Conservation (phyloP, 2,797 vertebrate species). For the Helicolenus hilgendorfi region DNA sequence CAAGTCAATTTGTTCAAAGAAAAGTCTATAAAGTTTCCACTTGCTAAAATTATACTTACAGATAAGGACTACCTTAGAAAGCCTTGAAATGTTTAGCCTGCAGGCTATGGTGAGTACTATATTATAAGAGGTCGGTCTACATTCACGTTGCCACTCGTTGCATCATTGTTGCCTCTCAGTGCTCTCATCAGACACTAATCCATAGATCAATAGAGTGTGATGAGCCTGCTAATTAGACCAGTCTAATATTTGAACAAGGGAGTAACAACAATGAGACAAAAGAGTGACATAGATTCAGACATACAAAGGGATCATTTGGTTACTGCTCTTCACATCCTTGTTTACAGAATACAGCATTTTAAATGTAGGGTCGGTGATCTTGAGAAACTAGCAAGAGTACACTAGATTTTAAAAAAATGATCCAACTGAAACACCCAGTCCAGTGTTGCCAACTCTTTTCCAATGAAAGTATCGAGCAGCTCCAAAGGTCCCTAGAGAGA, state of each 20-base stretch:
- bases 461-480: background rate
- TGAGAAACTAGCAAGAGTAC: background rate
- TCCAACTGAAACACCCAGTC: background rate
- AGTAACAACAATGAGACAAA: background rate
- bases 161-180: conserved; percentile 73
- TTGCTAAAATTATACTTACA: background rate
- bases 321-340: background rate
- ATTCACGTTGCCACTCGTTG: conserved; percentile 65
- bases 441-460: too few relatives aligned
- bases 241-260: conserved; percentile 43
- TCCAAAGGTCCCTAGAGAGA: too few relatives aligned
- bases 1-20: conserved; percentile 31
- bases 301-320: background rate
- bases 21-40: conserved; percentile 7
- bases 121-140: conserved; percentile 24
- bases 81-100: background rate
- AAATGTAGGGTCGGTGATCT: background rate
- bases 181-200: conserved; percentile 68
- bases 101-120: conserved; percentile 12
- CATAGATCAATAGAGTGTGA: conserved; percentile 71
- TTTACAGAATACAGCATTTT: background rate
- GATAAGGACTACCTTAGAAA: background rate
- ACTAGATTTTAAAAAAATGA: background rate
- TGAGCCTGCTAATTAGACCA: conserved; percentile 58
- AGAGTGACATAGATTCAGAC: background rate